phyloP scores from a whole-genome alignment of 2,113 vertebrate genomes.

The Tupaia chinensis region DNA sequence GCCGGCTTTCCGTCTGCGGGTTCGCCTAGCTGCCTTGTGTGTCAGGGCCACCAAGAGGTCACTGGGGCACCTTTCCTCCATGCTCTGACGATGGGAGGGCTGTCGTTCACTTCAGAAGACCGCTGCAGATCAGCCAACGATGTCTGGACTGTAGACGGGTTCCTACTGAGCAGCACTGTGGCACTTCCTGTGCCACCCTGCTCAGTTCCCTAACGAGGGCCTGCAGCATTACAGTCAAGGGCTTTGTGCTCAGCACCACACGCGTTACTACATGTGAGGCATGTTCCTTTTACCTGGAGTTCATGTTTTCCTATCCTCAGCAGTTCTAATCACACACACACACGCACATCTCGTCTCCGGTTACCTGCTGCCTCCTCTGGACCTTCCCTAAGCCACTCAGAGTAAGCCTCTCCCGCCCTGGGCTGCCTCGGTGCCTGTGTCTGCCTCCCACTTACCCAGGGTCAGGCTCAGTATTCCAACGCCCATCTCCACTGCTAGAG shows the following conservation, averaged over 20 bases:
- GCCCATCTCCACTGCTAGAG: too few species aligned
- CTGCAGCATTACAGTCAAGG: too few species aligned
- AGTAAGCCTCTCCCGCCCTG: fast-evolving
- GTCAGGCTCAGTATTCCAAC: too few species aligned
- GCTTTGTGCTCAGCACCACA: not conserved
- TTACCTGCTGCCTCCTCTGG: not conserved
- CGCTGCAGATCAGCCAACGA: fast-evolving
- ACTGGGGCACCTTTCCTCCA: not conserved
- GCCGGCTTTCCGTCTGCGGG: not conserved
- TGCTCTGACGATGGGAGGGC: fast-evolving
- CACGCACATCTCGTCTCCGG: not conserved
- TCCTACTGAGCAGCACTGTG: not conserved
- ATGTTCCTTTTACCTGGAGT: not conserved
- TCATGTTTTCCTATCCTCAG: not conserved
- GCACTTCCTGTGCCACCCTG: not conserved
- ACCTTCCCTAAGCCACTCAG: fast-evolving
- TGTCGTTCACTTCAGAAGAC: not conserved
- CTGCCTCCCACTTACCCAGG: not conserved
- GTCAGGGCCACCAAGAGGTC: too few species aligned
- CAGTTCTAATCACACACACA: not conserved
- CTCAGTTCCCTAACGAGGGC: not conserved
- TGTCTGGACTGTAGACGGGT: not conserved
- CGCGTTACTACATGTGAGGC: too few species aligned
- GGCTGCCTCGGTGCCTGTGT: not conserved
- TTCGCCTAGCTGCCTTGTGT: too few species aligned